Base-by-base conservation (phyloP, 2,113 vertebrate genomes). In the Sialia sialis region DNA sequence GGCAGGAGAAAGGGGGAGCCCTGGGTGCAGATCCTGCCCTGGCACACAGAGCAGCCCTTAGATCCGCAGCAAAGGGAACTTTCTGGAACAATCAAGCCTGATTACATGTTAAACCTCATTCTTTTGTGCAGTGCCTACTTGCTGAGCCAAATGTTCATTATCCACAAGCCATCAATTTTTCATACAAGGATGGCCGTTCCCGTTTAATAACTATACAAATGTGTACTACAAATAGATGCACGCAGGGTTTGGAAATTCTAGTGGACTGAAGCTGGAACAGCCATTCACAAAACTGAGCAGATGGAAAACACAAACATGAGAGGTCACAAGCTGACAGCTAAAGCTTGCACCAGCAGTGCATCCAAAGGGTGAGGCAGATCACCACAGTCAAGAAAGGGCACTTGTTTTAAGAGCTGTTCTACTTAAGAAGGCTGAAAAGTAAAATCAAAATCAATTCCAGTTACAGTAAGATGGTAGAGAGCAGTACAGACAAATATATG, bases 1-100 rank as follows among this genome's bases (percentile, higher is more conserved):
- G 32, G 80, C 39, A 84, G 59, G 6, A 41, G 54, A 52, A 64
- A 72, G 20, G 34, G 9, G 59, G 66, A 64, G 48, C 26, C 10
- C 32, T 14, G 34, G 25, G 51, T 32, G 15, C 16, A 2, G 38
- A 89, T 64, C 59, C 63, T 51, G 48, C 54, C 39, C 27, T 43
- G 62, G 66, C 85, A 83, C 49, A 58, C 38, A 67, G 27, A 84
- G 36, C 39, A 83, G 74, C 27, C 54, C 38, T 44, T 55, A 49
- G 79, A 87, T 51, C 76, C 74, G 34, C 79, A 90, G 72, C 79
- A 69, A 14, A 26, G 46, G 10, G 54, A 72, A 59, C 43, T 55
- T 95, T 90, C 88, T 86, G 49, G 44, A 93, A 85, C 84, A 94
- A 90, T 83, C 66, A 56, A 63, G 76, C n/a, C 85, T 94, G 82